These are phyloP conservation scores for Accipiter cooperii DNA, from an alignment of 2,113 vertebrate species.

Conservation along the genomic window DNA sequence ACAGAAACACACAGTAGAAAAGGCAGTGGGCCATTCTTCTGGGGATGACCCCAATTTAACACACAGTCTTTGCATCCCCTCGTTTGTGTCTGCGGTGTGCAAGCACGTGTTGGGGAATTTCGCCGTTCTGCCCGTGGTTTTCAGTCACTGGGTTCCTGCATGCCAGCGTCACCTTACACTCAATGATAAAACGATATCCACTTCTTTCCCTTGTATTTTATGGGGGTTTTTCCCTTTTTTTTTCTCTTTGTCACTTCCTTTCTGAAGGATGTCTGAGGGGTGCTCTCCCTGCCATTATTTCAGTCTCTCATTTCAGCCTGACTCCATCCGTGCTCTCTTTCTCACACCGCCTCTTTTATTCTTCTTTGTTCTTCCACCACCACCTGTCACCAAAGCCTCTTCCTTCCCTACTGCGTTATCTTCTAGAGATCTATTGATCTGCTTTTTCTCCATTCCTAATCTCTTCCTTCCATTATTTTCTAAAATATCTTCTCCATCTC, in stretches of 20 bases:
- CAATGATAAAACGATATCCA: background rate
- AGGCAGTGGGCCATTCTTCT: background rate
- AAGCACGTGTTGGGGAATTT: background rate
- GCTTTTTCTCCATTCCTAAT: background rate
- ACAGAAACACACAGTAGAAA: background rate
- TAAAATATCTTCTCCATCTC: background rate
- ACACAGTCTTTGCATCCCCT: background rate
- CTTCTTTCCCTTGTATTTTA: background rate
- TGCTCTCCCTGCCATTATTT: background rate
- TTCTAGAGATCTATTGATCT: background rate
- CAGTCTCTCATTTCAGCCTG: background rate
- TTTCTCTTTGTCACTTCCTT: background rate
- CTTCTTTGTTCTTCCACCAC: conserved; percentile 23
- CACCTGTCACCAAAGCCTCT: conserved; percentile 12
- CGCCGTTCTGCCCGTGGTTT: background rate
- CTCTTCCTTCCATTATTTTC: background rate
- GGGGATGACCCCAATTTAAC: background rate
- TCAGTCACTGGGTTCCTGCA: background rate
- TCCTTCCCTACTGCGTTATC: background rate
- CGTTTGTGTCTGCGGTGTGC: background rate
- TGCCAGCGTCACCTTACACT: background rate
- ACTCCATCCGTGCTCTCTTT: background rate
- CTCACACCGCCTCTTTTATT: background rate
- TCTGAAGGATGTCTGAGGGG: background rate
- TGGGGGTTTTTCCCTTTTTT: rapidly evolving